phyloP scores from a whole-genome alignment of 2,888 invertebrate species.

The Synanthedon formicaeformis region DNA sequence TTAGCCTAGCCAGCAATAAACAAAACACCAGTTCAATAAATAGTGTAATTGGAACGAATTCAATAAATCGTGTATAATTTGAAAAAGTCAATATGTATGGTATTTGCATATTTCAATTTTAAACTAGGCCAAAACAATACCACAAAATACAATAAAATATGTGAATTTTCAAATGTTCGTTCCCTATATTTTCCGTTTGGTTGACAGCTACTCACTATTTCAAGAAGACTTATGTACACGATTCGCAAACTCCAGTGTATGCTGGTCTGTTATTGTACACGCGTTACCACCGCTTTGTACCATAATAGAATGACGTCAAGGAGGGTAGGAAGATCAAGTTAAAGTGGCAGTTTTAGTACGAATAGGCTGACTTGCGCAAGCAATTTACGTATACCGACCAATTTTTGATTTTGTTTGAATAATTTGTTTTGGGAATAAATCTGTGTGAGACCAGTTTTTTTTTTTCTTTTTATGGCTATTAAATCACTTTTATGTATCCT shows the following conservation, averaged over 20 bases:
- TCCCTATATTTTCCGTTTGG: slow-evolving; percentile 15
- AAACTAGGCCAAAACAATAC: background rate
- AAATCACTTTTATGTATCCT: too few species aligned
- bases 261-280: slow-evolving; percentile 3
- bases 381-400: background rate
- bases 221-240: slow-evolving; percentile 14
- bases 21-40: too few species aligned
- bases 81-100: too few species aligned
- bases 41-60: too few species aligned
- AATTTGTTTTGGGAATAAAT: background rate
- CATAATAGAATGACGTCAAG: background rate
- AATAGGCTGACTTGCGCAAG: background rate
- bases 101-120: background rate
- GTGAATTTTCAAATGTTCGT: slow-evolving; percentile 7
- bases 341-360: background rate
- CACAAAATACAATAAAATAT: slow-evolving; percentile 13
- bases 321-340: background rate
- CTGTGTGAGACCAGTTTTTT: background rate
- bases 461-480: too few species aligned
- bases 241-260: slow-evolving; percentile 8
- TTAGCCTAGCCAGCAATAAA: too few species aligned
- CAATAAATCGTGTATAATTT: too few species aligned
- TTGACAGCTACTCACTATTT: slow-evolving; percentile 14
- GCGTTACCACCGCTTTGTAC: background rate
- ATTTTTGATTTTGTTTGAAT: background rate